Evolutionary conservation across 2,797 vertebrate species (phyloP).

Genomic region (Lacerta viridis): DNA sequence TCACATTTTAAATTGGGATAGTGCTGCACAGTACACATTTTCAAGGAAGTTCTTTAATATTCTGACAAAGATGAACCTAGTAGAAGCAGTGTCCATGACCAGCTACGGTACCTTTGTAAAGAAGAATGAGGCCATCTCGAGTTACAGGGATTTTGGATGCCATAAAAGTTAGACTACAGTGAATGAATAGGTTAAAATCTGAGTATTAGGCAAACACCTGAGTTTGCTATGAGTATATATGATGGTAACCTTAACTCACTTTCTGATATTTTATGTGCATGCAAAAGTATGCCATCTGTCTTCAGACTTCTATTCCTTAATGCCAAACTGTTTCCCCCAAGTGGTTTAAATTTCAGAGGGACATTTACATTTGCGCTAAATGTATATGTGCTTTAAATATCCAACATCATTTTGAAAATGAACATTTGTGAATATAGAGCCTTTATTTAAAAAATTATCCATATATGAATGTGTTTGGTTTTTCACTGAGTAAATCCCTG

Average conservation of each 20-base stretch:
- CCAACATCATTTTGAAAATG: not conserved
- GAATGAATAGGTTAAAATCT: no score
- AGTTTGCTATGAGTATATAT: not conserved
- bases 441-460: not conserved
- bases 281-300: not conserved
- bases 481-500: slow-evolving; percentile 32
- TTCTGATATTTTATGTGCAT: not conserved
- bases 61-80: no score
- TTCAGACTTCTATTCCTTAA: not conserved
- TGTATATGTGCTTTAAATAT: not conserved
- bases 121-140: no score
- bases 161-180: no score
- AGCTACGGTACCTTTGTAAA: no score
- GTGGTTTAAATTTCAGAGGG: not conserved
- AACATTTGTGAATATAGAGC: slow-evolving; percentile 1
- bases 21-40: not conserved
- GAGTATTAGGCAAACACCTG: not conserved
- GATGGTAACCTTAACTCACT: not conserved
- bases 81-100: no score
- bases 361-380: not conserved
- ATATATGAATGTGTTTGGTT: not conserved
- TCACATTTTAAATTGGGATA: not conserved
- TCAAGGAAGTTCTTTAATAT: not conserved
- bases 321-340: not conserved
- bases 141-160: no score